Conservation (phyloP, 2,113 vertebrate species). For the Prunella fulvescens region DNA sequence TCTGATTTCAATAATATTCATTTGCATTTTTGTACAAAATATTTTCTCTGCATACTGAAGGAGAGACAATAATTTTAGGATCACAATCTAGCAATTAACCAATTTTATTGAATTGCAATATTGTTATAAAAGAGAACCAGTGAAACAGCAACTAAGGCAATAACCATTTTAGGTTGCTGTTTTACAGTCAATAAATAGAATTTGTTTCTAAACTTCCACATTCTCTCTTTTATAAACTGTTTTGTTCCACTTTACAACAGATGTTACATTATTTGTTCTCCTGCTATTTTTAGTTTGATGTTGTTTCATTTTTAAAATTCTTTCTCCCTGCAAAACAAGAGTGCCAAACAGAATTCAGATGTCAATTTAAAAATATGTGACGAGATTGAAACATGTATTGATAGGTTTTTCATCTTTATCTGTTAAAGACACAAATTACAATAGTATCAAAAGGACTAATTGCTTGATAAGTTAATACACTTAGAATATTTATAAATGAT, state of each 20-base stretch:
- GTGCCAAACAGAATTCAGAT: neutral
- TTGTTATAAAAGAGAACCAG: neutral
- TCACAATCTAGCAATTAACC: neutral
- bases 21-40: slow-evolving; percentile 16
- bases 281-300: neutral
- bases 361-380: neutral
- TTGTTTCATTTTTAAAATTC: neutral
- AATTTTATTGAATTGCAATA: neutral
- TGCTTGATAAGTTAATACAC: neutral
- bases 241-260: neutral
- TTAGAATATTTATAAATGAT: neutral
- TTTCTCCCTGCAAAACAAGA: neutral
- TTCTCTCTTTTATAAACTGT: neutral
- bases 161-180: neutral
- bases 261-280: neutral
- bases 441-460: neutral
- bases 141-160: neutral
- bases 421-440: neutral
- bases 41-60: neutral
- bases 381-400: neutral
- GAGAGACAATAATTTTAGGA: slow-evolving; percentile 12
- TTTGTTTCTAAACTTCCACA: neutral
- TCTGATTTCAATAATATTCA: slow-evolving; percentile 18
- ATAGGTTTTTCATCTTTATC: neutral
- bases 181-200: neutral